Evolutionary conservation across 2,888 invertebrate species (phyloP).

Genomic region (Melanotus villosus): DNA sequence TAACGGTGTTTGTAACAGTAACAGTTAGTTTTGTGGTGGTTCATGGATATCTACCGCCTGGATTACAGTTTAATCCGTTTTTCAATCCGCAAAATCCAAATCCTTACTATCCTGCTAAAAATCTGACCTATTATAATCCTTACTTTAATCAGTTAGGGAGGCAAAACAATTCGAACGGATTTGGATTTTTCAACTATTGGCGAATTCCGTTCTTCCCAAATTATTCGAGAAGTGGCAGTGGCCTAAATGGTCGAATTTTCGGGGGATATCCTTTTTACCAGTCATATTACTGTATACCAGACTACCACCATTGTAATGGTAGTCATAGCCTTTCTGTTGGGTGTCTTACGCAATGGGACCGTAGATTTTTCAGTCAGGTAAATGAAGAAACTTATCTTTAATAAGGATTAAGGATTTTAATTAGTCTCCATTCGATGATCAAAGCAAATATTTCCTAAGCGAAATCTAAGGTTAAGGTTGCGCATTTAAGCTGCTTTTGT

Average conservation of each 20-base stretch:
- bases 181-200: not conserved
- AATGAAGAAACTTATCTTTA: too few relatives aligned
- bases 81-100: constrained; percentile 17
- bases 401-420: too few relatives aligned
- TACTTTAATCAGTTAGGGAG: not conserved
- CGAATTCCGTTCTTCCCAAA: too few relatives aligned
- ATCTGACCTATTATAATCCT: not conserved
- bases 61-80: constrained; percentile 17
- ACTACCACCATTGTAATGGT: constrained; percentile 24
- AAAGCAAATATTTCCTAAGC: too few relatives aligned
- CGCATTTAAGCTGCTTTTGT: too few relatives aligned
- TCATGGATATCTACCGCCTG: constrained; percentile 11
- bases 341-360: constrained; percentile 57
- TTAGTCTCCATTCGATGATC: too few relatives aligned
- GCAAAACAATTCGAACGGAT: not conserved
- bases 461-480: too few relatives aligned
- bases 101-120: not conserved
- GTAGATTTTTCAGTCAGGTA: constrained; percentile 62
- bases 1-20: not conserved
- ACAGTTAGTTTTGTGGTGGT: not conserved
- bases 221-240: too few relatives aligned
- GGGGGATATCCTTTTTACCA: not conserved
- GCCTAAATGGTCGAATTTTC: not conserved
- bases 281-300: constrained; percentile 13
- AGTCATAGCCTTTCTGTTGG: constrained; percentile 60